Evolutionary conservation across 2,113 vertebrate species (phyloP), one percentile per base, ranked within the genome.

Genomic region (Lonchura striata): DNA sequence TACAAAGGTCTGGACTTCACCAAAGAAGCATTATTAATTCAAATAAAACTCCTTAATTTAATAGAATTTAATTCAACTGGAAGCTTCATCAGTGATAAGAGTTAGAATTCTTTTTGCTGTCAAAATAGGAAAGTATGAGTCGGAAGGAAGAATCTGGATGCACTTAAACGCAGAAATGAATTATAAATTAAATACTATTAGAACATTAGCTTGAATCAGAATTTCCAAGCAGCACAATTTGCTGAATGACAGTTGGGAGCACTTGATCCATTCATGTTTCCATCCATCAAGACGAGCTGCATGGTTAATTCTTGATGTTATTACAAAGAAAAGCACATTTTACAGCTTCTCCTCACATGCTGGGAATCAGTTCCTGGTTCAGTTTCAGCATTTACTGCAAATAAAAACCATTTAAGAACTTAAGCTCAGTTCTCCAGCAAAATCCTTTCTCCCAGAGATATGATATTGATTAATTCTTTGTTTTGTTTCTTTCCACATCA

Each of bases 381-480:
- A 18, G 30, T 64, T 37, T 81, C 53, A 86, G 63, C 56, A 50
- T 23, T 88, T 81, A 25, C 18, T 31, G 35, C 57, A 66, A 66
- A 79, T 16, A 57, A 84, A 83, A 65, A 37, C 17, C 35, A 74
- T 25, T 70, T 42, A 47, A 65, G 16, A 83, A 63, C 46, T 54
- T 25, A 22, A 52, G n/a, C 15, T 41, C 56, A 22, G 20, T 31
- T 70, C 64, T 80, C 57, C 54, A 91, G 49, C 17, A 53, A 68
- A 80, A 59, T 41, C 35, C 56, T 53, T 71, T 28, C 70, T 66
- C 42, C 54, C 50, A 13, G 7, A 82, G 35, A 75, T 22, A 21
- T 0, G 0, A 9, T 39, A 71, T 1, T 4, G 24, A 69, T 23
- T n/a, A 39, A 39, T 35, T 30, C 17, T 22, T 86, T 24, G 13